phyloP scores from a whole-genome alignment of 2,888 invertebrate genomes.

The Nineta flava region DNA sequence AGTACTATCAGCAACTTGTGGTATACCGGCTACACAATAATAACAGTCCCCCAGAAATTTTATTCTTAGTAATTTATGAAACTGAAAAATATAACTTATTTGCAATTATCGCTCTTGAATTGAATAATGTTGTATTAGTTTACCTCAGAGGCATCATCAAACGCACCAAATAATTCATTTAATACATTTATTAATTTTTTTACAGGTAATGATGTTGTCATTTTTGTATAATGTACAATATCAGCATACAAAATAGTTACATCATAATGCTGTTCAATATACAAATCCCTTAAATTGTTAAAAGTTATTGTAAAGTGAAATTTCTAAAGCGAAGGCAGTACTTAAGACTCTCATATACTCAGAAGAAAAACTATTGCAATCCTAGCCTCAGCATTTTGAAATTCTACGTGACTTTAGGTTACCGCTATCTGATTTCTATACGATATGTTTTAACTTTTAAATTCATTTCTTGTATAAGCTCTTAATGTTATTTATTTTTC shows the following conservation, averaged over 20 bases:
- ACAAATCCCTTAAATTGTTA: conserved; percentile 52
- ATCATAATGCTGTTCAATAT: conserved; percentile 74
- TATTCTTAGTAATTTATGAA: conserved; percentile 64
- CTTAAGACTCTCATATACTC: background rate
- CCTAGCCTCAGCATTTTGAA: too few species aligned
- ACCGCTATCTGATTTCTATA: too few species aligned
- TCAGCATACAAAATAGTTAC: conserved; percentile 87
- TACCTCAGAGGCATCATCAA: conserved; percentile 82
- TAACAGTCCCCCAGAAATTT: conserved; percentile 92
- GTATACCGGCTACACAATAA: conserved; percentile 81
- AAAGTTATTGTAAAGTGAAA: conserved; percentile 1
- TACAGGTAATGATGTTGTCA: conserved; percentile 69
- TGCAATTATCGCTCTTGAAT: background rate
- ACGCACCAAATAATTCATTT: conserved; percentile 80
- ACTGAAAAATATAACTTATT: conserved; percentile 27
- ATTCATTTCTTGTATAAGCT: too few species aligned
- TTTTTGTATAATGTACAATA: conserved; percentile 81
- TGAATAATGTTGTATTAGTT: conserved; percentile 6
- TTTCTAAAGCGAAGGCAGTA: background rate
- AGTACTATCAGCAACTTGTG: conserved; percentile 28
- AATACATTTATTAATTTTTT: conserved; percentile 71
- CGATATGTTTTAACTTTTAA: too few species aligned
- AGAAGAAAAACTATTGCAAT: background rate
- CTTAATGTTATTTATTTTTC: too few species aligned
- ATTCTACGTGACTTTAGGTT: too few species aligned